Percentiles rank a stretch among this genome's conserved stretches.
Conservation (phyloP, 2,113 vertebrate species). For the Addax nasomaculatus region DNA sequence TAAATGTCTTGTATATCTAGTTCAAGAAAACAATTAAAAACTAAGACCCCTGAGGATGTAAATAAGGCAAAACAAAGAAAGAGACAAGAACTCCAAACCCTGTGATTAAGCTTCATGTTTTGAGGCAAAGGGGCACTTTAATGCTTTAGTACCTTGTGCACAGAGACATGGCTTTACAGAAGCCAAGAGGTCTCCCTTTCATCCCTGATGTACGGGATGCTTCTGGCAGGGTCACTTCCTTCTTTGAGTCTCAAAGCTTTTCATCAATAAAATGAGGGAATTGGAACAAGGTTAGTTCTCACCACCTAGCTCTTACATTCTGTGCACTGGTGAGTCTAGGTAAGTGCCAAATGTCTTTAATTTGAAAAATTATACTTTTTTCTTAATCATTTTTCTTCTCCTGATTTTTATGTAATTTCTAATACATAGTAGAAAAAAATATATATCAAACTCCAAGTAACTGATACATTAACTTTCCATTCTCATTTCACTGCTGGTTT, state of each 20-base stretch:
- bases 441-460: not conserved
- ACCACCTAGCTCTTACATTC: not conserved
- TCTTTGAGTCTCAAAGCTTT: not conserved
- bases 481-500: not conserved
- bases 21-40: not conserved
- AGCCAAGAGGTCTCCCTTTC: not conserved
- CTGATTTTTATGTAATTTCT: slow-evolving; percentile 10
- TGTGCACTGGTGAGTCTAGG: not conserved
- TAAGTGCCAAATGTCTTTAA: not conserved
- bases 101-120: not conserved
- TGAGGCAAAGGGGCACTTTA: not conserved
- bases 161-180: not conserved
- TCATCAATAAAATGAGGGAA: not conserved
- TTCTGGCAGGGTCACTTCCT: not conserved
- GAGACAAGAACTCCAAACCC: not conserved
- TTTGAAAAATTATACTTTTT: not conserved
- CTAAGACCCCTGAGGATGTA: not conserved
- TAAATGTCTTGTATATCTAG: not conserved
- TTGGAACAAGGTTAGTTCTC: not conserved
- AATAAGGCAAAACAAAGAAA: not conserved
- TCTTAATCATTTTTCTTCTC: not conserved
- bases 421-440: not conserved
- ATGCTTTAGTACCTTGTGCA: not conserved
- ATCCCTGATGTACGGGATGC: not conserved
- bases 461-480: not conserved